Evolutionary conservation across 2,797 vertebrate species (phyloP), one percentile per base, ranked within the genome.

Genomic region (Ataeniobius toweri): DNA sequence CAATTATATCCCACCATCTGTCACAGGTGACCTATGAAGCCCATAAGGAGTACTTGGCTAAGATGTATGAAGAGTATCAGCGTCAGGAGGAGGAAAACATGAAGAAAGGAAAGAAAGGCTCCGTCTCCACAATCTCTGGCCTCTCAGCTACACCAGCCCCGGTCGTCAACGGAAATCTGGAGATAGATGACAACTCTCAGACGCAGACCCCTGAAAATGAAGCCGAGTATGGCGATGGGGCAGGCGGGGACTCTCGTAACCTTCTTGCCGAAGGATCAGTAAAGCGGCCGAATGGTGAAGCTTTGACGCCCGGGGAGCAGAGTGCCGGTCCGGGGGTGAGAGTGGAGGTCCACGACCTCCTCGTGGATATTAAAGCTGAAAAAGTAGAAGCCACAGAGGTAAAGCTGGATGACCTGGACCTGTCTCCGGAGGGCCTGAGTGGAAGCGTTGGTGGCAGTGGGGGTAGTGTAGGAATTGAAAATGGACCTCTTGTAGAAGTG

Each of bases 31-130:
- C 98, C 4, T 99, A 99, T 20, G 98, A 99, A 89, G 98, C 98
- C 80, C 98, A 99, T 83, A 99, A 99, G 88, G 98, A 99, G 87
- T 99, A 99, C 86, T 91, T 99, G 77, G 98, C 98, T 51, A 99
- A 99, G 94, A 99, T 99, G 98, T 99, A 99, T 7, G 98, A 99
- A 83, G 98, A 99, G 74, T 99, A 99, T 93, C 98, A 99, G 90
- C 96, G 98, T n/a, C 98, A 99, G 91, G 98, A 99, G 82, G 98
- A 99, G 80, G 98, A 99, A 86, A 99, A 99, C 88, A 99, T 99
- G 87, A 99, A 99, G 89, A 99, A 98, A 84, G 98, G 98, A 3
- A 99, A 99, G 93, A 99, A 99, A 83, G 98, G 98, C 10, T 98
- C 96, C 0, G 98, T 99, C 80, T 99, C 98, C 91, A 99, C 98